Base-by-base conservation (phyloP, 1,140 invertebrate genomes). In the Aphaenogaster rudis region DNA sequence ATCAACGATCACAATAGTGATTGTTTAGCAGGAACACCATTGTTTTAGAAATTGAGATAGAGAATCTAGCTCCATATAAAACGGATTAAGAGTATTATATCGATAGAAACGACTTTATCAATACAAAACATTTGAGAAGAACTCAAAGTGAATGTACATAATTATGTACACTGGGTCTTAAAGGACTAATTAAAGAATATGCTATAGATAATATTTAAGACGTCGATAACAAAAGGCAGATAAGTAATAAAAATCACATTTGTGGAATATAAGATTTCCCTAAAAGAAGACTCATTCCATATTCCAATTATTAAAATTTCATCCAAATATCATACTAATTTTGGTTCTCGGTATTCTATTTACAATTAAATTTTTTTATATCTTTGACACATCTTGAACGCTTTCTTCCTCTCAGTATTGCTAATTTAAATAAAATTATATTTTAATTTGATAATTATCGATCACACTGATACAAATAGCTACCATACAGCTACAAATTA, bases 371-470 rank as follows among this genome's bases (percentile, higher is more conserved):
- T 77, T 77, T 54, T 74, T 17, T 36, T 9, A 2, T 45, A 77
- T 28, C 4, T 77, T 66, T 28, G 15, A n/a, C 1, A 7, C 21
- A 13, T 33, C n/a, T 71, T 28, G 3, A 1, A 76, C 6, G 15
- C 5, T 48, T 2, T 45, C 3, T 33, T 48, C 28, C 21, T 64
- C 8, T 28, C 8, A 45, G 7, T 11, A 28, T 64, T 13, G 2
- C 63, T 48, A 76, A 76, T 76, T 11, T 8, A 6, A 42, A 63
- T 0, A 36, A 28, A 64, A 48, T 78, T 64, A 36, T 1, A 33
- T 64, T 78, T 79, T 42, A 45, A 59, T 61, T 76, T 50, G 33
- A 79, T 13, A 66, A 66, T 15, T 54, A 52, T 71, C 21, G 11
- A 42, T 69, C 39, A 48, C 39, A 59, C 2, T 15, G 21, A 54